phyloP scores from a whole-genome alignment of 2,888 invertebrate genomes.

The Patella caerulea region DNA sequence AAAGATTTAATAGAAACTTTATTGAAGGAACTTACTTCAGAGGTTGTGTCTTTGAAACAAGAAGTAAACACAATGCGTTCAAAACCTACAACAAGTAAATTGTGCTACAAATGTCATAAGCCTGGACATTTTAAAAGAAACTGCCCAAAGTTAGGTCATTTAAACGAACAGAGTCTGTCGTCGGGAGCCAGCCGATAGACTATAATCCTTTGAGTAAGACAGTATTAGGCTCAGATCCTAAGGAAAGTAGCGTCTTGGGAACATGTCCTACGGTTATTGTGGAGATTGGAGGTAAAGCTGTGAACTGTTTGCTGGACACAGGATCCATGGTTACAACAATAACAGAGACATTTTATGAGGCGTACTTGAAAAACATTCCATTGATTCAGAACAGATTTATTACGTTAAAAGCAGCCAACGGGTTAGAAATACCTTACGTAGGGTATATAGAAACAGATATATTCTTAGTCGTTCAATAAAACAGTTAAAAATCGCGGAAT shows the following conservation, averaged over 20 bases:
- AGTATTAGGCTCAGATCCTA: too few relatives aligned
- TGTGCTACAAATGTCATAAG: neutral
- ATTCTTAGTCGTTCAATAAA: neutral
- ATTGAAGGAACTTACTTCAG: neutral
- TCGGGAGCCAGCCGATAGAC: too few relatives aligned
- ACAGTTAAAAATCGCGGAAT: neutral
- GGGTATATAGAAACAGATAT: too few relatives aligned
- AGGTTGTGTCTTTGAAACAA: neutral
- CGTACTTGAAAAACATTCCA: neutral
- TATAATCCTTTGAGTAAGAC: too few relatives aligned
- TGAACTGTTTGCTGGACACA: too few relatives aligned
- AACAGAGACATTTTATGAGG: neutral
- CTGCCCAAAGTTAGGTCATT: neutral
- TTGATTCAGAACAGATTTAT: neutral
- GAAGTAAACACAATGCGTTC: neutral
- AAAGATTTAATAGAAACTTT: neutral
- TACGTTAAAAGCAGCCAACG: constrained; percentile 2
- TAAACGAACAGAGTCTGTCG: neutral
- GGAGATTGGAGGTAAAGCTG: too few relatives aligned
- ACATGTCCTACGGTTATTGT: too few relatives aligned
- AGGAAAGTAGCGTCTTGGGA: too few relatives aligned
- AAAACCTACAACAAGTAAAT: neutral
- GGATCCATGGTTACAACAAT: neutral
- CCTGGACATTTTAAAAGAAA: neutral
- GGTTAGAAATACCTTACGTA: neutral